Percentiles rank a stretch among this genome's conserved stretches.
Conservation (phyloP, 2,113 vertebrate species). For the Dendrocopos noguchii region DNA sequence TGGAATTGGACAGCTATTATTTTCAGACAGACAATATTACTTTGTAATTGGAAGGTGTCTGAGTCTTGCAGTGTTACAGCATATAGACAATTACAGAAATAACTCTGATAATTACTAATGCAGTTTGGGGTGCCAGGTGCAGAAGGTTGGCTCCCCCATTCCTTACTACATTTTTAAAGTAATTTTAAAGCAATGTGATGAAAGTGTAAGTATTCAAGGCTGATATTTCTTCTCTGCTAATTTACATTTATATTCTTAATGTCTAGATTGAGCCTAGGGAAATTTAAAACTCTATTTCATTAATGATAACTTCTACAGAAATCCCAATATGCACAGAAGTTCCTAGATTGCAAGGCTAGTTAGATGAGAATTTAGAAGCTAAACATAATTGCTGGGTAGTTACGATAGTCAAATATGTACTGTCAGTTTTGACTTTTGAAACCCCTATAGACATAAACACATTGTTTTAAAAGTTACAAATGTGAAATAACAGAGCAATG, state of each 20-base stretch:
- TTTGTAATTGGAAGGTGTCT: background rate
- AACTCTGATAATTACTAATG: conserved; percentile 49
- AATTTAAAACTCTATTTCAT: conserved; percentile 80
- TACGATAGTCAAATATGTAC: conserved; percentile 74
- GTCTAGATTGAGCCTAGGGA: conserved; percentile 77
- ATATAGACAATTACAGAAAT: conserved; percentile 34
- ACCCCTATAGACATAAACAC: conserved; percentile 29
- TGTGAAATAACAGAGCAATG: conserved; percentile 16
- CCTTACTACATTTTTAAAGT: conserved; percentile 35
- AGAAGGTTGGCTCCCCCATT: conserved; percentile 51
- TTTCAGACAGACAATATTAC: background rate
- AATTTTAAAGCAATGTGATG: conserved; percentile 59
- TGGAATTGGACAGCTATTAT: conserved; percentile 21
- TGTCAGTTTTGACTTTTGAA: conserved; percentile 68
- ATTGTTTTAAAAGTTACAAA: conserved; percentile 52
- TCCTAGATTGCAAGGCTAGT: conserved; percentile 64
- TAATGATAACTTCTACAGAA: conserved; percentile 77
- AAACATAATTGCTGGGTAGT: conserved; percentile 70
- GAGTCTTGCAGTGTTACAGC: conserved; percentile 7
- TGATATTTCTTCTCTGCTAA: conserved; percentile 74
- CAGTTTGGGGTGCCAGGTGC: conserved; percentile 29
- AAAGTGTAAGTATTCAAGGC: conserved; percentile 75
- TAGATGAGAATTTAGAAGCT: conserved; percentile 66
- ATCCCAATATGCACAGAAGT: conserved; percentile 69
- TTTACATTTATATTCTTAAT: conserved; percentile 84